Base-by-base conservation (phyloP, 30 jellyfish, hydroid and myxozoan species). In the Hydra vulgaris region DNA sequence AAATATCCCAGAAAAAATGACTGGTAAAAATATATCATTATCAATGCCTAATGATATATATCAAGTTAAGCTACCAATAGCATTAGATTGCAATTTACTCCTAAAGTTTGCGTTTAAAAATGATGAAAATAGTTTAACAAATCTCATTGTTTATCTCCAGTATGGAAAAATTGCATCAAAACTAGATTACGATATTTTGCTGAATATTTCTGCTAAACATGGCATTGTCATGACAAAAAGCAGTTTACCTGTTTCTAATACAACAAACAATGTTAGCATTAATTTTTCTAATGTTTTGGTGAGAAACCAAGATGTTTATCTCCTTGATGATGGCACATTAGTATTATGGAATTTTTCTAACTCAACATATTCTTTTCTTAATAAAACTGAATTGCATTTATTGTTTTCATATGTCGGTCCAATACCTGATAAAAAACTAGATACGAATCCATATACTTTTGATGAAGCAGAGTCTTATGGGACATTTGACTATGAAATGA, bases 141-240 rank as follows among this genome's bases (percentile, higher is more conserved):
- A 74, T 0, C 83, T 84, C 15, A 82, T 86, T 72, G 85, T 90
- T 18, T 81, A 79, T 21, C 74, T 90, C 73, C 95, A 86, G 71
- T 82, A 24, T 82, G 97, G 97, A 18, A 53, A 66, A 23, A 85
- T 94, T 3, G 92, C 97, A 0, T 77, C 97, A 0, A 0, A 1
- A 18, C 53, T 22, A 1, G 81, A 85, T 72, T 84, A 90, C 76
- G 96, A 90, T 53, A 83, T 86, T 18, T 55, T 25, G 66, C 71
- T 89, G 15, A 22, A 69, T 1, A 66, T 80, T 25, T 22, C 53
- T 21, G 7, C 16, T 54, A 19, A 70, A 18, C 84, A 7, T 15
- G 83, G 54, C 70, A 21, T 40, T 54, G 15, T 55, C 15, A 17
- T 79, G 76, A 66, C 22, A 25, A 18, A 66, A 21, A 80, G 27